Percentiles rank a stretch among this genome's conserved stretches.
Conservation (phyloP, 2,113 vertebrate genomes). For the Pachypanchax playfairii region DNA sequence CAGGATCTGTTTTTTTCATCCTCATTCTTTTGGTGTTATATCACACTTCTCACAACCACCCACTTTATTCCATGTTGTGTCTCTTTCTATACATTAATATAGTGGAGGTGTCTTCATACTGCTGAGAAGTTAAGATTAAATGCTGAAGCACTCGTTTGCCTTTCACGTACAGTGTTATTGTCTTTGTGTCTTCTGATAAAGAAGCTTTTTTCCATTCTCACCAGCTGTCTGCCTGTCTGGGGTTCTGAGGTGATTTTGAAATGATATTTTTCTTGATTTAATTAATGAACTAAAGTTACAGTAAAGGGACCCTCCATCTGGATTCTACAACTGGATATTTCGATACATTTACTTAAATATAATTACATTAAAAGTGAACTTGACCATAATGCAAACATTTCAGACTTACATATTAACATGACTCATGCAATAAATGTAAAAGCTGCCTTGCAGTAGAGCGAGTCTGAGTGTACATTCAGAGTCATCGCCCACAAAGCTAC, state of each 20-base stretch:
- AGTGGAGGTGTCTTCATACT: slow-evolving; percentile 21
- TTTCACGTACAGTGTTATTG: slow-evolving; percentile 2
- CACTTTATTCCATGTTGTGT: not conserved
- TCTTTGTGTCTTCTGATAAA: too few species aligned
- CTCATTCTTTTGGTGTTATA: slow-evolving; percentile 9
- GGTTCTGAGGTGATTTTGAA: too few species aligned
- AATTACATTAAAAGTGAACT: too few species aligned
- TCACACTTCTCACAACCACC: slow-evolving; percentile 13
- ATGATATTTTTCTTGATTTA: too few species aligned
- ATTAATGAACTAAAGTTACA: too few species aligned
- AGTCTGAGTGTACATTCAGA: slow-evolving; percentile 19
- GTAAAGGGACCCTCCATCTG: too few species aligned
- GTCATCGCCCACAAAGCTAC: slow-evolving; percentile 2
- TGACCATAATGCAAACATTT: too few species aligned
- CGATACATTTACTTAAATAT: too few species aligned
- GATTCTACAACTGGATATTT: too few species aligned
- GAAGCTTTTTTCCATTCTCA: too few species aligned
- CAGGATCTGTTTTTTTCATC: slow-evolving; percentile 24
- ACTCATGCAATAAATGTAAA: slow-evolving; percentile 32
- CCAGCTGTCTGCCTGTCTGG: too few species aligned
- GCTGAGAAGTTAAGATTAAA: slow-evolving; percentile 19
- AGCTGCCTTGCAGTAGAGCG: slow-evolving; percentile 25
- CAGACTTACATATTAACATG: too few species aligned
- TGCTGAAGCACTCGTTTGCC: not conserved
- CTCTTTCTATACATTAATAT: slow-evolving; percentile 36